phyloP scores from a whole-genome alignment of 2,113 vertebrate genomes.

The Onychostoma macrolepis region DNA sequence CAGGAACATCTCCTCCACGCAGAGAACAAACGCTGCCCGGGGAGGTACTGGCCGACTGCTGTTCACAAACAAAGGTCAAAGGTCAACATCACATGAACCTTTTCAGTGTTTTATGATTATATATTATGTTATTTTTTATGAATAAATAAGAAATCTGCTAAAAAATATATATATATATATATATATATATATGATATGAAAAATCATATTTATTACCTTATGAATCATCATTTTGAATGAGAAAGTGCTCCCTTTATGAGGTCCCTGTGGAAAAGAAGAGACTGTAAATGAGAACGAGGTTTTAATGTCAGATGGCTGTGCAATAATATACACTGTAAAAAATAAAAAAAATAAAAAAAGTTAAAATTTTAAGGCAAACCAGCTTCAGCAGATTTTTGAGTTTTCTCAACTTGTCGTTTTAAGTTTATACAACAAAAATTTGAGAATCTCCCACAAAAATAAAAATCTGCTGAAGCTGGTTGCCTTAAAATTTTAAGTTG shows the following conservation, averaged over 20 bases:
- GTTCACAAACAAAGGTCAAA: constrained; percentile 52
- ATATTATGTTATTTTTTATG: neutral
- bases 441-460: no score
- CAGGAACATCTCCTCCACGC: constrained; percentile 80
- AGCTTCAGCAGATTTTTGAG: no score
- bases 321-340: no score
- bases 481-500: no score
- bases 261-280: constrained; percentile 17
- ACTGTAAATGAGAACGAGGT: neutral
- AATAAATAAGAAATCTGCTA: neutral
- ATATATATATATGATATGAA: neutral
- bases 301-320: neutral
- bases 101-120: neutral
- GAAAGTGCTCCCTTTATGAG: constrained; percentile 26
- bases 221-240: constrained; percentile 60
- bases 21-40: constrained; percentile 90
- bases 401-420: no score
- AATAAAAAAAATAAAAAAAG: no score
- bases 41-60: constrained; percentile 85
- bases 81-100: constrained; percentile 7
- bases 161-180: no score
- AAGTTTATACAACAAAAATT: no score
- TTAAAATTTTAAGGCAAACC: no score
- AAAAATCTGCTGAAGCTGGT: no score
- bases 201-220: constrained; percentile 44